Percentiles rank a stretch among this genome's conserved stretches.
Conservation (phyloP, 1,140 invertebrate genomes). For the Holotrichia oblita region DNA sequence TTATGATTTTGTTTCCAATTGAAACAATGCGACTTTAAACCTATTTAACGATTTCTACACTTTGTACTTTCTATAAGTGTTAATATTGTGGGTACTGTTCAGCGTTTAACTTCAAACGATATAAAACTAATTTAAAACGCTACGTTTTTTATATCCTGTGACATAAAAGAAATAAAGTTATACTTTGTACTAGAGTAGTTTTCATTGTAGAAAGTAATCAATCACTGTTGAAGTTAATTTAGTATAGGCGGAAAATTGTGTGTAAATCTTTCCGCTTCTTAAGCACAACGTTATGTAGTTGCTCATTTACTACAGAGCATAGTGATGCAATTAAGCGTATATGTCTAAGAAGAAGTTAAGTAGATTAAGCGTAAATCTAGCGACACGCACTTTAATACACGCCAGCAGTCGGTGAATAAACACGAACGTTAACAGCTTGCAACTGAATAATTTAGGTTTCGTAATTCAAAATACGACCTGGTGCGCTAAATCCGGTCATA, state of each 20-base stretch:
- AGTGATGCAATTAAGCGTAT: slow-evolving; percentile 12
- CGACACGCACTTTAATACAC: slow-evolving; percentile 5
- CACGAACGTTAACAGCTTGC: slow-evolving; percentile 11
- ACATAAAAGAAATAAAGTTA: too few species aligned
- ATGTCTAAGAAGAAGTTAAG: background rate
- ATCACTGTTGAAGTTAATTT: background rate
- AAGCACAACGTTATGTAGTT: too few species aligned
- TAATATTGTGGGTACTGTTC: too few species aligned
- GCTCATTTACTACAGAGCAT: background rate
- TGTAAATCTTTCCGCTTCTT: background rate
- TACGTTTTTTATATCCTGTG: too few species aligned
- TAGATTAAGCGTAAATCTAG: slow-evolving; percentile 7
- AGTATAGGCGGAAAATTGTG: background rate
- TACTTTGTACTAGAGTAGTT: too few species aligned
- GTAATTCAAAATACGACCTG: background rate
- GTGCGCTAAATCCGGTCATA: background rate
- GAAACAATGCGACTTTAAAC: too few species aligned
- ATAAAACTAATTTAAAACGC: too few species aligned
- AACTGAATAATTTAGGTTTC: background rate
- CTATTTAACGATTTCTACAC: too few species aligned
- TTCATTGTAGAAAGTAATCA: too few species aligned
- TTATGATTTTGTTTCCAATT: too few species aligned
- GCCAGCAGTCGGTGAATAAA: background rate
- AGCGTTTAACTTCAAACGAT: too few species aligned
- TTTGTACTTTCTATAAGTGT: too few species aligned